phyloP scores from a whole-genome alignment of 2,113 vertebrate genomes.

The Morone chrysops region DNA sequence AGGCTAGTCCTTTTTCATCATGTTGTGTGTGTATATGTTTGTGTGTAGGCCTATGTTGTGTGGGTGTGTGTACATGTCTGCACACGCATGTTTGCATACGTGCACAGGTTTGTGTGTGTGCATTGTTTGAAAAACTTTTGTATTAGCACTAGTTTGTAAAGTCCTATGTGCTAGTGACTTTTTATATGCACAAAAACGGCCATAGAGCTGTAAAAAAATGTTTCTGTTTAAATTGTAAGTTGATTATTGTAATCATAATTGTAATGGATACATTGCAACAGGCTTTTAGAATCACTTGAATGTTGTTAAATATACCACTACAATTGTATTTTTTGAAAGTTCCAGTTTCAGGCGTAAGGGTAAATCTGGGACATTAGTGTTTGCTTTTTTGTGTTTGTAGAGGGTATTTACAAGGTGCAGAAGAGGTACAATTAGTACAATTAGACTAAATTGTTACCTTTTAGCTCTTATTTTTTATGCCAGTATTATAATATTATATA shows the following conservation, averaged over 20 bases:
- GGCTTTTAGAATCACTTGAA: slow-evolving; percentile 65
- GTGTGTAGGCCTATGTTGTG: slow-evolving; percentile 25
- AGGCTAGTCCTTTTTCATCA: slow-evolving; percentile 61
- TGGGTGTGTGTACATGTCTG: slow-evolving; percentile 16
- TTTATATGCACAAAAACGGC: slow-evolving; percentile 68
- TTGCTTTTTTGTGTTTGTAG: slow-evolving; percentile 37
- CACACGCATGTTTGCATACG: slow-evolving; percentile 3
- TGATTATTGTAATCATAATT: slow-evolving; percentile 53
- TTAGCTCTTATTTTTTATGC: slow-evolving; percentile 56
- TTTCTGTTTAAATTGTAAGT: slow-evolving; percentile 35
- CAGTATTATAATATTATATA: slow-evolving; percentile 64
- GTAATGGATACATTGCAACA: slow-evolving; percentile 55
- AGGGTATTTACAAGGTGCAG: slow-evolving; percentile 35
- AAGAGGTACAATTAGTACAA: slow-evolving; percentile 29
- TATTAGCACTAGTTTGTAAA: slow-evolving; percentile 64
- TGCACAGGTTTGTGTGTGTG: slow-evolving; percentile 28
- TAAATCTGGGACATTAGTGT: slow-evolving; percentile 45
- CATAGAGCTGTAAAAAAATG: slow-evolving; percentile 44
- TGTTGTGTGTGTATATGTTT: slow-evolving; percentile 16
- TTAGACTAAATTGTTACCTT: slow-evolving; percentile 17
- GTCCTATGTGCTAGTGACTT: slow-evolving; percentile 56
- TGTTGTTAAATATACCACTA: slow-evolving; percentile 55
- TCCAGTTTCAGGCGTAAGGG: slow-evolving; percentile 31
- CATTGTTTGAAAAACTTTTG: slow-evolving; percentile 63
- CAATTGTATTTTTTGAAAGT: slow-evolving; percentile 56